phyloP scores from a whole-genome alignment of 2,113 vertebrate species.

The Heliornis fulica region DNA sequence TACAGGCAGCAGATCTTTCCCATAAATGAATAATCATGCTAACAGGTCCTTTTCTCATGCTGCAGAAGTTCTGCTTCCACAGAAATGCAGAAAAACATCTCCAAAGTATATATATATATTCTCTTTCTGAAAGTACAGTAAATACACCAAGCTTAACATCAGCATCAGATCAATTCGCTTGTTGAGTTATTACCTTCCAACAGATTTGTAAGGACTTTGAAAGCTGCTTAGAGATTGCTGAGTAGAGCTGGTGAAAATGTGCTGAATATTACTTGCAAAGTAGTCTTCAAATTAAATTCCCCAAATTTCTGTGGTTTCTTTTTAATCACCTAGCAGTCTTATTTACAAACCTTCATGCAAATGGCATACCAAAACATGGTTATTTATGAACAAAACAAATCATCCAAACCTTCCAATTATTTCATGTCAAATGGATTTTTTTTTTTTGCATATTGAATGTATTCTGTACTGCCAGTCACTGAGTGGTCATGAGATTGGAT shows the following conservation, averaged over 20 bases:
- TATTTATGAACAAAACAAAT: conserved; percentile 47
- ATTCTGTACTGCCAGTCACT: background rate
- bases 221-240: background rate
- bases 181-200: background rate
- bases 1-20: background rate
- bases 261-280: conserved; percentile 33
- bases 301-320: background rate
- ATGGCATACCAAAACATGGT: background rate
- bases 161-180: background rate
- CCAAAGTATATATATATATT: background rate
- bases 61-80: background rate
- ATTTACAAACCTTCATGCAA: conserved; percentile 36
- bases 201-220: background rate
- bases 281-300: conserved; percentile 28
- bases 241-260: background rate
- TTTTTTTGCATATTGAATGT: background rate
- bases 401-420: background rate
- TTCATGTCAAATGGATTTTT: background rate
- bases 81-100: background rate
- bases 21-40: conserved; percentile 1
- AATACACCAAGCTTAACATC: background rate
- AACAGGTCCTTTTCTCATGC: background rate
- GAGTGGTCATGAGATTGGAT: background rate
- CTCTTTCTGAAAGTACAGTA: background rate
- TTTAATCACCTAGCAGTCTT: conserved; percentile 22